Base-by-base conservation (phyloP, 92 coral and sea anemone species). In the Zoanthus sansibaricus region DNA sequence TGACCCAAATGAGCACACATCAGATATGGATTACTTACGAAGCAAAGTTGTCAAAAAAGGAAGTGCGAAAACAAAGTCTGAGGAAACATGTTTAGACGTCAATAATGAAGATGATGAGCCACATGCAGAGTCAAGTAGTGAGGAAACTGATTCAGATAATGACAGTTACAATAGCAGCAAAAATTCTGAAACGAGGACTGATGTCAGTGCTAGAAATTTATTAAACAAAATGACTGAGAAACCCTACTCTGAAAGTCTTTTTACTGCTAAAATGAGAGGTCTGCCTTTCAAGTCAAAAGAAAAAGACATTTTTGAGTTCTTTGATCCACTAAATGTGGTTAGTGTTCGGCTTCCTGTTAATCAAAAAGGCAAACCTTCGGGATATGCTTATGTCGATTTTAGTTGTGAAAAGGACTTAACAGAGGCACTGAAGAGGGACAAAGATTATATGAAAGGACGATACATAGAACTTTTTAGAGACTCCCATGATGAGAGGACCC, bases 1-100 rank as follows among this genome's bases (percentile, higher is more conserved):
- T 83, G 92, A 91, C 10, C 33, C 32, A 71, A 88, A 87, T 78
- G 64, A 77, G 9, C 69, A 87, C 20, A 11, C 96, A 62, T 97
- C 99, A 48, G 99, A 97, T 77, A 97, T 95, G 98, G 98, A 95
- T 80, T 97, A 97, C 83, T 86, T 97, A n/a, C 87, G 88, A 82
- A 83, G 96, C 71, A 97, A 97, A 74, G 79, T 97, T 20, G 91
- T 84, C 11, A 52, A 90, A 5, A 89, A 49, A 70, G 68, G 68
- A 62, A 75, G 71, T 47, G 70, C 31, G 45, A 48, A 55, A 44
- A 16, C 61, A 32, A 87, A 70, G 46, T 16, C 44, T 69, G 55
- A 70, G 30, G 68, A 7, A 2, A 33, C 48, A 17, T 52, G 68
- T 48, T 76, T 72, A 44, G 86, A 91, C 9, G n/a, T 9, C 47